Evolutionary conservation across 1,140 invertebrate species (phyloP), one percentile per base, ranked within the genome.

Genomic region (Ruditapes philippinarum): DNA sequence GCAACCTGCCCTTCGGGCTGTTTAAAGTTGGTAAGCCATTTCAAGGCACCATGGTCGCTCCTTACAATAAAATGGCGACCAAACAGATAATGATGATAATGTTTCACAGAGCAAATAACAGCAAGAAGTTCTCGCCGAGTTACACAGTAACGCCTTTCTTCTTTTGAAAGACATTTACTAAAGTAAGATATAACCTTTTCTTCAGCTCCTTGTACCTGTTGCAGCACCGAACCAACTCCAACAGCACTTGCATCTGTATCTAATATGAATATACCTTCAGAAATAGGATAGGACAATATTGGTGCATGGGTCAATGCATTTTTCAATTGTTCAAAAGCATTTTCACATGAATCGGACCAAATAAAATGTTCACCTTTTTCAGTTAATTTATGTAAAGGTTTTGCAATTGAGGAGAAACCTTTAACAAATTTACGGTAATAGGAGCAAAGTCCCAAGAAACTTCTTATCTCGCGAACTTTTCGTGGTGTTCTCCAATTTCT

Each of bases 111-210:
- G 65, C 12, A 25, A 22, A 91, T 49, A 0, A 90, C 76, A n/a
- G 90, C 82, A 11, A 91, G 62, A 19, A 91, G 60, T 38, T 90
- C 88, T 51, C 40, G 36, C 25, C 45, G 17, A 70, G 81, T 83
- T 45, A 83, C 81, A 68, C 81, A 85, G 51, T 91, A 85, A 25
- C 51, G 28, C n/a, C 68, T 3, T 73, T 85, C 82, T 28, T 22
- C 25, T 85, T 62, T 91, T n/a, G 65, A 45, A 11, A 60, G n/a
- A 25, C 36, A 76, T 25, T 62, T 42, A 42, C 49, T 51, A n/a
- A 40, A 40, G 33, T 57, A 57, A 1, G 82, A 12, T 3, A 83
- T 68, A 7, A 83, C 80, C 68, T 83, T 83, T 45, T 38, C 36
- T 40, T 5, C 36, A 65, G 9, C 60, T 11, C 28, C 57, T 65